These are phyloP conservation scores for Chloromyia formosa DNA, from an alignment of 2,888 invertebrate genomes.

Conservation along the genomic window DNA sequence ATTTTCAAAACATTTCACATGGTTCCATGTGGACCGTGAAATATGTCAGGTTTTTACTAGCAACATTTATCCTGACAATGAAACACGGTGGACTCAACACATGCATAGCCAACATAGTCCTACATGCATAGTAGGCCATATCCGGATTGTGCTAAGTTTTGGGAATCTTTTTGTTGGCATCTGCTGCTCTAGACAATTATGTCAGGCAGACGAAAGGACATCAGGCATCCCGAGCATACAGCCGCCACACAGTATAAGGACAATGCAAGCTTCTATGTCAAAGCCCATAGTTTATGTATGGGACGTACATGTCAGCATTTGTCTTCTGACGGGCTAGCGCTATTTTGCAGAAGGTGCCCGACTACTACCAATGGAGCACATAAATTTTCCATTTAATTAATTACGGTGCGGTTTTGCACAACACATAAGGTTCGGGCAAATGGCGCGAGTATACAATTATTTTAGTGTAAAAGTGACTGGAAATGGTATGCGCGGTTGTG, in stretches of 20 bases:
- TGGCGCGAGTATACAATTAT: slow-evolving; percentile 27
- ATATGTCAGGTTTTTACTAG: slow-evolving; percentile 24
- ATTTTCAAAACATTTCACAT: background rate
- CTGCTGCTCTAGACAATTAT: slow-evolving; percentile 28
- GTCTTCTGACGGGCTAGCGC: slow-evolving; percentile 7
- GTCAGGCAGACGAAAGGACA: slow-evolving; percentile 10
- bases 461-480: slow-evolving; percentile 18
- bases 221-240: no score
- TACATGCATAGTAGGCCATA: no score
- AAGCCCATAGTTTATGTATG: slow-evolving; percentile 28
- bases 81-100: background rate
- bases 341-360: slow-evolving; percentile 17
- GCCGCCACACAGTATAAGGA: background rate
- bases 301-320: slow-evolving; percentile 19
- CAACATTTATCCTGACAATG: slow-evolving; percentile 15
- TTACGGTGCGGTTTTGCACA: slow-evolving; percentile 42
- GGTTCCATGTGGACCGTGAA: slow-evolving; percentile 18
- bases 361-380: slow-evolving; percentile 22
- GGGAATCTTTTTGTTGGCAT: slow-evolving; percentile 12
- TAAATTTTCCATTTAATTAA: slow-evolving; percentile 46
- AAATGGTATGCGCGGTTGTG: no score
- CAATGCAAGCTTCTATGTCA: slow-evolving; percentile 25
- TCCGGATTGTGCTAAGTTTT: slow-evolving; percentile 5
- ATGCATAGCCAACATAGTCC: no score
- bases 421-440: background rate